Evolutionary conservation across 2,888 invertebrate species (phyloP).

Genomic region (Drosophila mulleri): DNA sequence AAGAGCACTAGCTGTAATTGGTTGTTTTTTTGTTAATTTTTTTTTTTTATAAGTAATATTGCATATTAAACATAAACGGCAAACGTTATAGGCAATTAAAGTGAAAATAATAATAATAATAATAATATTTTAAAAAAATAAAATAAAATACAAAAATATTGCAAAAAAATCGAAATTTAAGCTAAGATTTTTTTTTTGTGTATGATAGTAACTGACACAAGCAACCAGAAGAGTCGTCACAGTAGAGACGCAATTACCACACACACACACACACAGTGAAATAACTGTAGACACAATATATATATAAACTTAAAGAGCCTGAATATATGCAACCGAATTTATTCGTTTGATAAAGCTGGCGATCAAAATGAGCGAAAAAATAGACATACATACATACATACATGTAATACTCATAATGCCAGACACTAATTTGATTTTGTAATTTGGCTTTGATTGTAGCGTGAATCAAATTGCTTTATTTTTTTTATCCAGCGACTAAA

Average conservation of each 20-base stretch:
- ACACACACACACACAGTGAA: constrained; percentile 12
- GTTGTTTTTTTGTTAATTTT: constrained; percentile 15
- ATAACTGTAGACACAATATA: constrained; percentile 11
- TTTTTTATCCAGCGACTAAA: not conserved
- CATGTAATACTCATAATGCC: constrained; percentile 5
- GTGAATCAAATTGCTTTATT: constrained; percentile 7
- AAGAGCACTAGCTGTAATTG: constrained; percentile 32
- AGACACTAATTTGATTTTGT: not conserved
- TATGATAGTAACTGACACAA: constrained; percentile 58
- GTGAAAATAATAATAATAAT: not conserved
- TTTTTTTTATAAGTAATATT: constrained; percentile 12
- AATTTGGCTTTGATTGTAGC: constrained; percentile 21
- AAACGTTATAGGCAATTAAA: constrained; percentile 46
- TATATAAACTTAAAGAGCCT: constrained; percentile 6
- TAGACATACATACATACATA: too few relatives aligned
- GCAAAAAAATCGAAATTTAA: constrained; percentile 22
- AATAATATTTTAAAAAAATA: constrained; percentile 1
- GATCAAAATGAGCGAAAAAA: not conserved
- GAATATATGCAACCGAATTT: constrained; percentile 29
- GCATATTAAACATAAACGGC: constrained; percentile 34
- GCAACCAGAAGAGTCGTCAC: constrained; percentile 20
- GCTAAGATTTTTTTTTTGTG: constrained; percentile 55
- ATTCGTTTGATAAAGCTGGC: not conserved
- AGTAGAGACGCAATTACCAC: constrained; percentile 21
- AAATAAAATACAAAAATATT: constrained; percentile 16